Evolutionary conservation across 2,113 vertebrate species (phyloP), one percentile per base, ranked within the genome.

Genomic region (Tapirus terrestris): DNA sequence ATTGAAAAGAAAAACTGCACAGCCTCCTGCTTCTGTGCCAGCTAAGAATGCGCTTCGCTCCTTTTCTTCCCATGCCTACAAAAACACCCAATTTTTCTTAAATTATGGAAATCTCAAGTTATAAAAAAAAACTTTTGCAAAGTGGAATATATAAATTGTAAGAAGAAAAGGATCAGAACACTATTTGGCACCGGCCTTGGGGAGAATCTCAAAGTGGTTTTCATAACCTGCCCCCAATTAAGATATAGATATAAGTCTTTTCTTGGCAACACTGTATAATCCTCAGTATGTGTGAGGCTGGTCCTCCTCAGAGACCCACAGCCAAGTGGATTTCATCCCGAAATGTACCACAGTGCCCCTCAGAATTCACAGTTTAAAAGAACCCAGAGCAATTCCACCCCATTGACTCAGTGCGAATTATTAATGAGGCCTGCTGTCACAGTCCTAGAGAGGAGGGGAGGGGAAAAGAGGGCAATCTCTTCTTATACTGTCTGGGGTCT

Each of bases 51-150:
- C 13, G 0, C 60, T 60, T 72, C 56, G 31, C 25, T 68, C 86
- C 91, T 72, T 65, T 65, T 48, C 43, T 33, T 51, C 63, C 21
- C 36, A 18, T 36, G 72, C 56, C 76, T 39, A 81, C 73, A 92
- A 88, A 96, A 91, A 96, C 90, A 96, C 43, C 14, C 80, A 29
- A 16, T 53, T 84, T 31, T 45, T 77, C 84, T 84, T 84, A 82
- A 84, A 89, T 94, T 76, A 96, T 96, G 95, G 86, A 91, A 93
- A 89, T 94, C 79, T 73, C 91, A 70, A 89, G 51, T 39, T 67
- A 72, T 56, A 39, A 95, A 86, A 90, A 90, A 84, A 87, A 39
- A 29, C n/a, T 23, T 58, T 27, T 70, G 48, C 87, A 13, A 48
- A 94, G 70, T 29, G 90, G 56, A 76, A 86, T 70, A 45, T 29